Evolutionary conservation across 2,113 vertebrate species (phyloP), one percentile per base, ranked within the genome.

Genomic region (Ploceus nigricollis): DNA sequence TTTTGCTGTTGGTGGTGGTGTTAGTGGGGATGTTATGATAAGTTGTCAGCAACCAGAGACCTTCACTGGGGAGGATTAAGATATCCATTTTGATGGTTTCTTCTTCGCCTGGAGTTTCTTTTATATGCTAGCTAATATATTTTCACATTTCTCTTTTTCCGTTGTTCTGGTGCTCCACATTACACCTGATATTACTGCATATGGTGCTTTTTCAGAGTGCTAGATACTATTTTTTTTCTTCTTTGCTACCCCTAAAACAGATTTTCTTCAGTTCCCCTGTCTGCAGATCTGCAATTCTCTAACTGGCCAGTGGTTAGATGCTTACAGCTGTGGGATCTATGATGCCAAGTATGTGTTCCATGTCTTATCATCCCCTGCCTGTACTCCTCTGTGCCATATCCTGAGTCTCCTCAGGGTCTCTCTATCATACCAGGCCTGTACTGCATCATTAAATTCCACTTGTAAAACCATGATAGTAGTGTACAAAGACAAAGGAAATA

Each of bases 381-480:
- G 15, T 58, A 19, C 15, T 72, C 11, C 31, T 57, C 57, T 40
- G 2, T 81, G 33, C 18, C 27, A 6, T 50, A 40, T 51, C 8
- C 15, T 42, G 6, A 9, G 2, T 60, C 27, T 77, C 48, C 37
- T 60, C n/a, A 50, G 21, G 7, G 15, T 53, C 22, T 48, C 14
- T 35, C 37, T 78, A 0, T 72, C 37, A 20, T 19, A 22, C 3
- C 31, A 42, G 37, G 6, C 28, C 18, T 70, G 24, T 44, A 47
- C 9, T 72, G 2, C 42, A 35, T 48, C 4, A 8, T 63, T 58
- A 47, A 44, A 15, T 77, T 78, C 23, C 42, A n/a, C 11, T 71
- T 0, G 0, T 64, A 85, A 82, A 87, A 48, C 27, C 4, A 12
- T 54, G 8, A 23, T 28, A 13, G 13, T 70, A 39, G 23, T 3